A percentile compares a stretch with the other conserved stretches of the same genome.
These are phyloP conservation scores for Platysternon megacephalum DNA, from an alignment of 2,113 vertebrate genomes.

Conservation along the genomic window DNA sequence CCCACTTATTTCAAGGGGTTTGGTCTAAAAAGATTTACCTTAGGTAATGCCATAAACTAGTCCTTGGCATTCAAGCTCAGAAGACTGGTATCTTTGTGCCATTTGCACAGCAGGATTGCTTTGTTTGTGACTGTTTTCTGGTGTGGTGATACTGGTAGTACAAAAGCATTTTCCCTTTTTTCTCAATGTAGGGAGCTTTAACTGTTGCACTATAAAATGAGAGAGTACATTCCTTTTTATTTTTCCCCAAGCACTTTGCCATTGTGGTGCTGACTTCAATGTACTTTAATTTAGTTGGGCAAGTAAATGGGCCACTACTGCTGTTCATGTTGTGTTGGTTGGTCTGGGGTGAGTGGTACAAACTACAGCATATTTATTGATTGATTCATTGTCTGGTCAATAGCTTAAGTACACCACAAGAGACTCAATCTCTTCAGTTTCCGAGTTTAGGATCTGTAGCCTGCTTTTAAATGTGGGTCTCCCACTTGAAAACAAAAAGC, in stretches of 20 bases:
- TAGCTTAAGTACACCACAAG: neutral
- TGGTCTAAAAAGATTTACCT: neutral
- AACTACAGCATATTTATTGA: neutral
- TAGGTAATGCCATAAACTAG: neutral
- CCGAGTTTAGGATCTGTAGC: neutral
- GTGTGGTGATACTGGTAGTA: neutral
- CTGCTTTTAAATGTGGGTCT: constrained; percentile 6
- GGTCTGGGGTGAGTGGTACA: neutral
- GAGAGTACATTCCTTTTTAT: neutral
- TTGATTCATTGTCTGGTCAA: constrained; percentile 21
- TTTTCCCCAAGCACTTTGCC: neutral
- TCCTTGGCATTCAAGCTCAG: neutral
- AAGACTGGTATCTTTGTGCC: accelerated
- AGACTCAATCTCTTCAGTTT: neutral
- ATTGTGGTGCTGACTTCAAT: neutral
- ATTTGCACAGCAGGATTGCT: neutral
- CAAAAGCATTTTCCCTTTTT: neutral
- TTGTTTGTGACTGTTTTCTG: constrained; percentile 3
- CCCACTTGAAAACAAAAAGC: constrained; percentile 36
- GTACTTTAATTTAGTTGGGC: neutral
- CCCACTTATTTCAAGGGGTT: neutral
- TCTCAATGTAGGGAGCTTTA: neutral
- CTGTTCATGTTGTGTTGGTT: neutral
- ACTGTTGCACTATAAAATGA: neutral
- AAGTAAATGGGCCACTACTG: neutral